These are phyloP conservation scores for Drosophila sechellia DNA, from an alignment of 1,140 invertebrate genomes.

Conservation along the genomic window DNA sequence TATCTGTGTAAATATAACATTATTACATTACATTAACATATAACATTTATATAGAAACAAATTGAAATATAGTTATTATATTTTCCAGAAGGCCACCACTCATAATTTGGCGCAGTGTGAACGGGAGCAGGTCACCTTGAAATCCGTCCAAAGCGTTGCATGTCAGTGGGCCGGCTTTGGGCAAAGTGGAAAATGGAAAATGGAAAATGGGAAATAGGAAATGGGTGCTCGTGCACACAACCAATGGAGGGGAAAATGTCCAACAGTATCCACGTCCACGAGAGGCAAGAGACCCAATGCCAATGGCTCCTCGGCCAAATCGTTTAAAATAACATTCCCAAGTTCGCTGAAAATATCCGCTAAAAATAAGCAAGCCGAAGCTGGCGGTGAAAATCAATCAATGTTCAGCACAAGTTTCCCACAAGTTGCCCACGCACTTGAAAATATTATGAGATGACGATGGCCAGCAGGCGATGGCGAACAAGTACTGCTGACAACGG, in stretches of 20 bases:
- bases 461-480: neutral
- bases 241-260: slow-evolving; percentile 65
- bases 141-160: neutral
- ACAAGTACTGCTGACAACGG: slow-evolving; percentile 13
- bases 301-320: neutral
- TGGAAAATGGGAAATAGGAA: slow-evolving; percentile 6
- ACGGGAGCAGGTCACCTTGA: slow-evolving; percentile 19
- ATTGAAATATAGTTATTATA: neutral
- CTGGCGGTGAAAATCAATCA: slow-evolving; percentile 81
- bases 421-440: slow-evolving; percentile 17
- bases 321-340: slow-evolving; percentile 60
- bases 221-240: slow-evolving; percentile 49
- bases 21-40: too few species aligned
- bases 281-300: neutral
- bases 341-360: slow-evolving; percentile 52
- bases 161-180: slow-evolving; percentile 20
- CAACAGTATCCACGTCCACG: neutral
- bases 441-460: slow-evolving; percentile 5
- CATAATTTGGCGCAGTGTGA: neutral
- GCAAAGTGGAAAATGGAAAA: neutral
- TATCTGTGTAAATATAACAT: too few species aligned
- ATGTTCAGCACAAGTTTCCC: slow-evolving; percentile 48
- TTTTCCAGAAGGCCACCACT: neutral
- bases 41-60: neutral
- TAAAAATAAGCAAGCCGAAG: slow-evolving; percentile 67